Conservation (phyloP, 2,888 invertebrate species). For the Caenorhabditis afra region DNA sequence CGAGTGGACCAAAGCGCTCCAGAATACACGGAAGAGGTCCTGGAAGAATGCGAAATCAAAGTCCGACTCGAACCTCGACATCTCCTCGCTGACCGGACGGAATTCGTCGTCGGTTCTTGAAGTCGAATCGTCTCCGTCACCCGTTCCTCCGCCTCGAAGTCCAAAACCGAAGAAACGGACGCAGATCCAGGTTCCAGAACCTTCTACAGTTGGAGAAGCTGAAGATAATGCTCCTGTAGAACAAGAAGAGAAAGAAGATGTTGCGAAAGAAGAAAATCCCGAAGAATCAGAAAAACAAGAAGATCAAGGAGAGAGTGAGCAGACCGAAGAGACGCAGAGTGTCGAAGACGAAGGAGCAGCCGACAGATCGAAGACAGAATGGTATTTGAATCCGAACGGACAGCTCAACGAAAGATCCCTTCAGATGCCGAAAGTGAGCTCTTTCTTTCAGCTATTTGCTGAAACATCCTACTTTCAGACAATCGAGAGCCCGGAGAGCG, state of each 20-base stretch:
- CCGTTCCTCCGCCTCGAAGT: slow-evolving; percentile 57
- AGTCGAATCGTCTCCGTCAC: slow-evolving; percentile 27
- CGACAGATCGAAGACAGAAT: slow-evolving; percentile 64
- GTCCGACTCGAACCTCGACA: slow-evolving; percentile 52
- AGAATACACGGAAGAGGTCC: slow-evolving; percentile 66
- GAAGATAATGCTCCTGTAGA: neutral
- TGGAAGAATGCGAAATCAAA: slow-evolving; percentile 56
- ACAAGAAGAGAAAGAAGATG: slow-evolving; percentile 8
- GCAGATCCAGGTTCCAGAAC: slow-evolving; percentile 2
- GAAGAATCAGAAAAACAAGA: slow-evolving; percentile 13
- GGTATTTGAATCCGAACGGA: slow-evolving; percentile 76
- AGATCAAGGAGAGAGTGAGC: slow-evolving; percentile 7
- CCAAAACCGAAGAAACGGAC: slow-evolving; percentile 49
- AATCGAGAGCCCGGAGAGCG: slow-evolving; percentile 60
- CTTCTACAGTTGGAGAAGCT: neutral
- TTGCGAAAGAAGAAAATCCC: neutral
- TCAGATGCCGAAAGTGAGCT: slow-evolving; percentile 71
- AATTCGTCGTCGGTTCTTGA: slow-evolving; percentile 37
- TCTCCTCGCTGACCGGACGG: slow-evolving; percentile 46
- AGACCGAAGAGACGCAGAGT: slow-evolving; percentile 1
- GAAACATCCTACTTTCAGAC: slow-evolving; percentile 36
- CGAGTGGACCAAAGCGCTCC: slow-evolving; percentile 75
- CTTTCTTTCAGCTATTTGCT: neutral
- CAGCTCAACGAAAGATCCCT: slow-evolving; percentile 74
- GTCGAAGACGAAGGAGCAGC: neutral